phyloP scores from a whole-genome alignment of 1,140 invertebrate genomes.

The Littorina saxatilis region DNA sequence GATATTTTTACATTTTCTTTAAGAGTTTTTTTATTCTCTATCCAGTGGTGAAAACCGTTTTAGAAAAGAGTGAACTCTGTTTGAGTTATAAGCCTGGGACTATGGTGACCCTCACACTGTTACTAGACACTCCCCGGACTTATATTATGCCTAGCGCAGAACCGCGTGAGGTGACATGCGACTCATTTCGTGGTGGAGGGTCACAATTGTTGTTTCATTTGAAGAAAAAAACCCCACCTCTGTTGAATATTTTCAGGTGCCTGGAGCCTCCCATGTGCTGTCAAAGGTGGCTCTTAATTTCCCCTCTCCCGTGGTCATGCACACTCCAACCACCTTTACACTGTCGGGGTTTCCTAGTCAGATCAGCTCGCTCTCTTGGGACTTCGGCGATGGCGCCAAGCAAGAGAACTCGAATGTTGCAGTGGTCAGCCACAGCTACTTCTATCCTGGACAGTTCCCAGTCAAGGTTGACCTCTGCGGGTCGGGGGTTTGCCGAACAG shows the following conservation, averaged over 20 bases:
- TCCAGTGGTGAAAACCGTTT: no score
- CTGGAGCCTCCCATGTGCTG: slow-evolving; percentile 4
- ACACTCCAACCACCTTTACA: slow-evolving; percentile 12
- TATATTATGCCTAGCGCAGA: no score
- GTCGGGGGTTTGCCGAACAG: not conserved
- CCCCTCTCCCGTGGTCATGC: slow-evolving; percentile 23
- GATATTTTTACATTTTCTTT: no score
- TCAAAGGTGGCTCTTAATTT: not conserved
- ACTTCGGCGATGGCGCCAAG: slow-evolving; percentile 32
- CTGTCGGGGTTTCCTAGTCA: not conserved
- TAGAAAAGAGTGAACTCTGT: no score
- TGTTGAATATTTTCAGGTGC: slow-evolving; percentile 25
- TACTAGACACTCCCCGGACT: no score
- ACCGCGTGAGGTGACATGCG: no score
- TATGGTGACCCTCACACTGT: no score
- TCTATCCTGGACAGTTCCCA: slow-evolving; percentile 21
- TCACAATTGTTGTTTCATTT: no score
- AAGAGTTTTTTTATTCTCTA: no score
- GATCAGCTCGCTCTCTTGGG: slow-evolving; percentile 24
- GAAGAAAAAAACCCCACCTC: no score
- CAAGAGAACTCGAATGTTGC: not conserved
- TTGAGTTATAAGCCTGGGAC: no score
- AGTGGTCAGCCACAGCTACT: slow-evolving; percentile 23
- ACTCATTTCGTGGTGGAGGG: no score
- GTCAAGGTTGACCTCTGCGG: slow-evolving; percentile 21